A percentile compares a stretch with the other conserved stretches of the same genome.
phyloP scores from a whole-genome alignment of 92 coral and sea anemone genomes.

The Epizoanthus illoricatus region DNA sequence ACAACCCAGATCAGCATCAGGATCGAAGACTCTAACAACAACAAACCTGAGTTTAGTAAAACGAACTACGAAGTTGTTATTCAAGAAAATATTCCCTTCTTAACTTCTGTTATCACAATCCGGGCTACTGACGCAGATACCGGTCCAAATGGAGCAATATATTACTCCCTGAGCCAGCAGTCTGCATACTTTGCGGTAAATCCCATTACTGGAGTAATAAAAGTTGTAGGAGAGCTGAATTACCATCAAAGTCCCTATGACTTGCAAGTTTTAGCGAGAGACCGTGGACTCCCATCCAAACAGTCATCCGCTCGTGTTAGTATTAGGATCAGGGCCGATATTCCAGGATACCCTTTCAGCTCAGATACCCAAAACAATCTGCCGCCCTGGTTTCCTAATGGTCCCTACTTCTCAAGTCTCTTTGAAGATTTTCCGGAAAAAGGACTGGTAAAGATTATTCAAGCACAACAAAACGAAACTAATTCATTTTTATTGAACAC shows the following conservation, averaged over 20 bases:
- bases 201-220: constrained; percentile 71
- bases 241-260: constrained; percentile 42
- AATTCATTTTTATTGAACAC: constrained; percentile 61
- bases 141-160: constrained; percentile 75
- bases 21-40: constrained; percentile 63
- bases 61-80: constrained; percentile 45
- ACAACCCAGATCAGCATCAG: constrained; percentile 53
- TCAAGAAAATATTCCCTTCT: constrained; percentile 56
- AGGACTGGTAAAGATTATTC: constrained; percentile 61
- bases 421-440: constrained; percentile 75
- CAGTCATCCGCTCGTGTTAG: constrained; percentile 31
- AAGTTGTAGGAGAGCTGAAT: constrained; percentile 57
- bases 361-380: constrained; percentile 54
- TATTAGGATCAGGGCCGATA: constrained; percentile 49
- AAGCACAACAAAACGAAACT: constrained; percentile 55
- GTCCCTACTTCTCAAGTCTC: constrained; percentile 62
- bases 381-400: constrained; percentile 62
- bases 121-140: constrained; percentile 71
- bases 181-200: constrained; percentile 66
- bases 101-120: constrained; percentile 59
- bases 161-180: constrained; percentile 48
- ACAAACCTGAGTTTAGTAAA: constrained; percentile 55
- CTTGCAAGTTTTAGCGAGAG: constrained; percentile 56
- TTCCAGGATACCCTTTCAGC: constrained; percentile 50
- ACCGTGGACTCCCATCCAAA: constrained; percentile 61